Base-by-base conservation (phyloP, 2,888 invertebrate genomes). In the Eilema sororculum region DNA sequence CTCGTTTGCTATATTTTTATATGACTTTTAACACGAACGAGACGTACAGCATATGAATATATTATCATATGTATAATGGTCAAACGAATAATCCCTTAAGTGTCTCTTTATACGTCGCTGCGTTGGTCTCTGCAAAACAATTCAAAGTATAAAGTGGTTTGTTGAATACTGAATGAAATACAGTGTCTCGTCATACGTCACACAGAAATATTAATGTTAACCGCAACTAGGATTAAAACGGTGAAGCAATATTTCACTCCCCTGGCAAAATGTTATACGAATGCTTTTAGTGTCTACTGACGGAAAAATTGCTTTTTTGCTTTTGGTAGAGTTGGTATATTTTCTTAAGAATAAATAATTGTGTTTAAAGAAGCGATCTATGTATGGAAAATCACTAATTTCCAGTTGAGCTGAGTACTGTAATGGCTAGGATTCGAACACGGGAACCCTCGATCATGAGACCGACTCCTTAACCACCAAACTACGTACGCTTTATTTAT, bases 131-230 rank as follows among this genome's bases (percentile, higher is more conserved):
- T 72, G 68, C 70, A 73, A n/a, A 73, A 77, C 75, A 69, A 77
- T 78, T 72, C 67, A 73, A 68, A 69, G 58, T 67, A 72, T 82
- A 63, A 80, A 76, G 73, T 76, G 60, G 65, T 74, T 75, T 69
- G 66, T 64, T 79, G 71, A 81, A 83, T 84, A 80, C 77, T 81
- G 66, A 76, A 81, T 77, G 72, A 75, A 78, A 76, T 74, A 76
- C 72, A 71, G 57, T 75, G 63, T 75, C 77, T 78, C 75, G 71
- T 82, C 79, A 78, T 74, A 77, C 77, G 80, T 79, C 81, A 84
- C 72, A 73, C 72, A 78, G 81, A 82, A 85, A 85, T 85, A 87
- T 87, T 82, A 86, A 86, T 84, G 82, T 76, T 77, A 72, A 69
- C 82, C 83, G 69, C 82, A 82, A 80, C 78, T 77, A 79, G 81